phyloP scores from a whole-genome alignment of 2,888 invertebrate species.

The Pachymerium ferrugineum region DNA sequence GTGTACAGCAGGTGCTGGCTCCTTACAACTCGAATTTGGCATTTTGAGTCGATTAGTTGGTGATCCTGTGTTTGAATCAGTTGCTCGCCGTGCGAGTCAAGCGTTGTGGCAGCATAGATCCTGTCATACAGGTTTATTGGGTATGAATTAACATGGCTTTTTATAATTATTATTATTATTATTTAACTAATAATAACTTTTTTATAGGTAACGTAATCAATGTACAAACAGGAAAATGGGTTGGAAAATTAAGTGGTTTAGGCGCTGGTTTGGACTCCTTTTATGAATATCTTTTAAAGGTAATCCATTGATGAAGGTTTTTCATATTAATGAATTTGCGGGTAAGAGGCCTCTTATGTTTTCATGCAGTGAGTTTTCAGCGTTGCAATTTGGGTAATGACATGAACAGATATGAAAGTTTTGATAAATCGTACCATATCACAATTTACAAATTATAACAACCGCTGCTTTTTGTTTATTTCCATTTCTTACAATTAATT shows the following conservation, averaged over 20 bases:
- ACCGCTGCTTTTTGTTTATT: too few relatives aligned
- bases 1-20: slow-evolving; percentile 60
- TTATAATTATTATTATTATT: neutral
- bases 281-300: slow-evolving; percentile 60
- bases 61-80: slow-evolving; percentile 57
- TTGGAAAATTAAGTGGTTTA: slow-evolving; percentile 55
- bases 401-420: too few relatives aligned
- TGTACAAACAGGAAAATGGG: slow-evolving; percentile 59
- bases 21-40: slow-evolving; percentile 58
- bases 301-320: slow-evolving; percentile 39
- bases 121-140: slow-evolving; percentile 56
- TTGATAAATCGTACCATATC: too few relatives aligned
- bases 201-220: slow-evolving; percentile 56
- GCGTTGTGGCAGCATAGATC: slow-evolving; percentile 55
- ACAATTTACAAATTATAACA: too few relatives aligned
- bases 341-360: neutral
- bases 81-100: slow-evolving; percentile 54
- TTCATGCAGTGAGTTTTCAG: neutral
- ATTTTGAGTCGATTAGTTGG: slow-evolving; percentile 55
- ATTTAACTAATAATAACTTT: neutral
- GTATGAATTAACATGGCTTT: slow-evolving; percentile 42
- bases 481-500: too few relatives aligned
- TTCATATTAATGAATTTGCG: neutral
- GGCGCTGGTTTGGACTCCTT: slow-evolving; percentile 60
- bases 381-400: too few relatives aligned